phyloP scores from a whole-genome alignment of 2,888 invertebrate species.

The Alentia gelatinosa region DNA sequence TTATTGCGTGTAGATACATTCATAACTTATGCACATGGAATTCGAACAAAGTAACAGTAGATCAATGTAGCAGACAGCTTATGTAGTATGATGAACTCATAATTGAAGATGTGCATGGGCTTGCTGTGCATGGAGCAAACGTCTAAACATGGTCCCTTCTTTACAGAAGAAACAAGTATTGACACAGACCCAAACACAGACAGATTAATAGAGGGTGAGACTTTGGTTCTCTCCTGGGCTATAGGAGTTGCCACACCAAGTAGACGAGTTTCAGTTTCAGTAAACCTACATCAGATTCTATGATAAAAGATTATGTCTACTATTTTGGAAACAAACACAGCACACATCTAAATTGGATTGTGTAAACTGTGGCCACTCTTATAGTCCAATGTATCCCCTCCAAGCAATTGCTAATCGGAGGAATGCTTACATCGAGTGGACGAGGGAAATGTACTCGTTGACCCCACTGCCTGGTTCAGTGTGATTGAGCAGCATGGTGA shows the following conservation, averaged over 20 bases:
- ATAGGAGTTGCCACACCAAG: not conserved
- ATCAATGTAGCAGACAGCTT: too few relatives aligned
- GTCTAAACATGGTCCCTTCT: conserved; percentile 8
- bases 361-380: not conserved
- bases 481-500: not conserved
- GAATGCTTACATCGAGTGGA: not conserved
- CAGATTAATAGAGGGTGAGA: conserved; percentile 27
- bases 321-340: too few relatives aligned
- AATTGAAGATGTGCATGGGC: conserved; percentile 4
- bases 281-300: not conserved
- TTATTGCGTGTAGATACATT: too few relatives aligned
- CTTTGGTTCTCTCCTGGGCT: not conserved
- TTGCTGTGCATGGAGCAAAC: not conserved
- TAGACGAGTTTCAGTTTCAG: not conserved
- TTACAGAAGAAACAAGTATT: not conserved
- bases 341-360: not conserved
- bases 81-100: not conserved
- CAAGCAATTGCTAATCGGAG: not conserved
- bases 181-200: not conserved
- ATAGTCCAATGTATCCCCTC: not conserved
- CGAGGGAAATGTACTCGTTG: not conserved
- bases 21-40: too few relatives aligned
- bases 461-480: not conserved
- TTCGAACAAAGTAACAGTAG: too few relatives aligned
- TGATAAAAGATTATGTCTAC: not conserved